These are phyloP conservation scores for Manis javanica DNA, from an alignment of 2,797 vertebrate genomes.

Conservation along the genomic window DNA sequence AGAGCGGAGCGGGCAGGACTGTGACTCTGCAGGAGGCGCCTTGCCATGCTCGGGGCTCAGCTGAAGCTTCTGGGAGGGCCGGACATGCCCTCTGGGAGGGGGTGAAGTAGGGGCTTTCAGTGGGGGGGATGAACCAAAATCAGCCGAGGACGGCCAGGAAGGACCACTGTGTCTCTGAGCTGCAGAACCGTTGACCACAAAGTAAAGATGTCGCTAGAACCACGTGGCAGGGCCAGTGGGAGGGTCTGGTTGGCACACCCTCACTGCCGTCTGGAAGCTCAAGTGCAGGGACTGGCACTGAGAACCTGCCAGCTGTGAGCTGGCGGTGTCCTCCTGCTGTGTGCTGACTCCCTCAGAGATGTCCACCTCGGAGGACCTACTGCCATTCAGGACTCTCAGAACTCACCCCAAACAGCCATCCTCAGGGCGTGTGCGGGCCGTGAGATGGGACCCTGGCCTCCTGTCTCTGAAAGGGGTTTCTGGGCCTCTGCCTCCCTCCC, in stretches of 20 bases:
- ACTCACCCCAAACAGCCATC: too few relatives aligned
- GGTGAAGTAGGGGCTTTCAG: not conserved
- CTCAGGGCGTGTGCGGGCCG: not conserved
- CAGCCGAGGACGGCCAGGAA: too few relatives aligned
- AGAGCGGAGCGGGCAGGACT: too few relatives aligned
- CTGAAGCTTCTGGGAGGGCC: not conserved
- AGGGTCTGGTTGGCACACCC: not conserved
- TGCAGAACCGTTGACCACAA: not conserved
- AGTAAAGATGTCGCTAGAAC: not conserved
- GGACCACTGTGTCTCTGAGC: not conserved
- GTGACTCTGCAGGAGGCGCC: too few relatives aligned
- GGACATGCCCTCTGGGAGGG: not conserved
- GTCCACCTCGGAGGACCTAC: not conserved
- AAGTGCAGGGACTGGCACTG: not conserved
- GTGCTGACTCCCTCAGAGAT: not conserved
- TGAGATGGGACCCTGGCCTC: not conserved
- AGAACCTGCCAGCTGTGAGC: rapidly evolving
- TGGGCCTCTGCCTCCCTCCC: too few relatives aligned
- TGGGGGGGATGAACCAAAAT: rapidly evolving
- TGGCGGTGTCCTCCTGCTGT: not conserved
- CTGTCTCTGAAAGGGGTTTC: not conserved
- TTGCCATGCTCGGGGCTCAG: not conserved
- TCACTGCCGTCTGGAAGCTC: not conserved
- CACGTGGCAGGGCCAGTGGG: rapidly evolving
- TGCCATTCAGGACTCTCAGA: not conserved